A percentile compares a stretch with the other conserved stretches of the same genome.
Evolutionary conservation across 1,140 invertebrate species (phyloP).

Genomic region (Uloborus diversus): DNA sequence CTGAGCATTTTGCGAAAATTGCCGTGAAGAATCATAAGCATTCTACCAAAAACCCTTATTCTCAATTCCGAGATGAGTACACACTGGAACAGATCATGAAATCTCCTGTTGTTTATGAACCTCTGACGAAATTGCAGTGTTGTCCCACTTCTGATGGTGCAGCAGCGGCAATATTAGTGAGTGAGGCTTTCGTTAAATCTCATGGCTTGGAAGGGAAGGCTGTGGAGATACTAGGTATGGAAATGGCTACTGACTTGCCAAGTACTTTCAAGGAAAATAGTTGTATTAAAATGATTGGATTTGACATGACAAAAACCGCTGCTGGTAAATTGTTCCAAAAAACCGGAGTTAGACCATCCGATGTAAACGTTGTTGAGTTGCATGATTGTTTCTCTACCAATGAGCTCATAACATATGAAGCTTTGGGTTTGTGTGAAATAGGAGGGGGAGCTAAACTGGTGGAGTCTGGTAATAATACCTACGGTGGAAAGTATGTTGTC

Average conservation of each 20-base stretch:
- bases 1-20: slow-evolving; percentile 95
- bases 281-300: slow-evolving; percentile 90
- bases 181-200: slow-evolving; percentile 86
- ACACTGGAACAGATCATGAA: slow-evolving; percentile 86
- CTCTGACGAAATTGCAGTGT: slow-evolving; percentile 94
- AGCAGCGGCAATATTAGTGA: slow-evolving; percentile 89
- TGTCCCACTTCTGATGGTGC: slow-evolving; percentile 97
- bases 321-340: slow-evolving; percentile 83
- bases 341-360: slow-evolving; percentile 76
- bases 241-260: slow-evolving; percentile 92
- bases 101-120: slow-evolving; percentile 85
- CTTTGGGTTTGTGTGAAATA: slow-evolving; percentile 87
- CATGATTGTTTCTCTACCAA: slow-evolving; percentile 99
- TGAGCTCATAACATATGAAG: slow-evolving; percentile 98
- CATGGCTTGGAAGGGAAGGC: slow-evolving; percentile 83
- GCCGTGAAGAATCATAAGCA: slow-evolving; percentile 98
- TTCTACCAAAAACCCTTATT: slow-evolving; percentile 94
- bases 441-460: slow-evolving; percentile 93
- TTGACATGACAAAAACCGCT: slow-evolving; percentile 92
- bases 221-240: slow-evolving; percentile 94
- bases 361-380: slow-evolving; percentile 97
- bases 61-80: slow-evolving; percentile 92
- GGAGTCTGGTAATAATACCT: slow-evolving; percentile 94
- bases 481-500: slow-evolving; percentile 95
- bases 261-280: slow-evolving; percentile 86